Conservation (phyloP, 2,797 vertebrate genomes). For the Protosalanx chinensis region DNA sequence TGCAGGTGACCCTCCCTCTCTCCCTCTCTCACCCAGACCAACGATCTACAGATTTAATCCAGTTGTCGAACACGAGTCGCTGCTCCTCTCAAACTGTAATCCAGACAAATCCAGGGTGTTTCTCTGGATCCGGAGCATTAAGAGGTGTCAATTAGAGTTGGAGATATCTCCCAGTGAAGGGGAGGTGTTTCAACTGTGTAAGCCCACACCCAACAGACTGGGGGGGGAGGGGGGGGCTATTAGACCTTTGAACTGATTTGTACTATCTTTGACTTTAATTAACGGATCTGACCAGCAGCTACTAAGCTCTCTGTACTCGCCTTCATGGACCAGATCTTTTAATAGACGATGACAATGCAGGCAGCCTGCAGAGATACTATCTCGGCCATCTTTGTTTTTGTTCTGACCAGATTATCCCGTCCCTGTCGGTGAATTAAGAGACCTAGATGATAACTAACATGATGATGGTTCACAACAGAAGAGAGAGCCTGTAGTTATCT, state of each 20-base stretch:
- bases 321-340: conserved; percentile 51
- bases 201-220: conserved; percentile 7
- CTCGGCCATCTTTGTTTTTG: conserved; percentile 39
- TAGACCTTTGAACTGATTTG: not conserved
- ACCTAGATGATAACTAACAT: not conserved
- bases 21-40: conserved; percentile 21
- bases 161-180: conserved; percentile 50
- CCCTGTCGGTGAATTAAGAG: conserved; percentile 26
- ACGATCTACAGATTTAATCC: conserved; percentile 65
- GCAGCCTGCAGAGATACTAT: conserved; percentile 24
- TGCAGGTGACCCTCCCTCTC: not conserved
- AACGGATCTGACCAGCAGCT: conserved; percentile 53
- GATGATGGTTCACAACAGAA: not conserved
- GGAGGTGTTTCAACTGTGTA: conserved; percentile 32
- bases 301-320: conserved; percentile 60
- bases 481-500: not conserved
- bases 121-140: conserved; percentile 57
- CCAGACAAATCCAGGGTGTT: conserved; percentile 60
- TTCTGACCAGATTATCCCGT: conserved; percentile 39
- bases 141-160: conserved; percentile 64
- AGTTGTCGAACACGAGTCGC: conserved; percentile 52
- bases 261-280: conserved; percentile 13
- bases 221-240: not conserved
- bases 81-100: conserved; percentile 57
- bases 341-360: conserved; percentile 46